Conservation (phyloP, 2,888 invertebrate genomes). For the Leptinotarsa peninsularis region DNA sequence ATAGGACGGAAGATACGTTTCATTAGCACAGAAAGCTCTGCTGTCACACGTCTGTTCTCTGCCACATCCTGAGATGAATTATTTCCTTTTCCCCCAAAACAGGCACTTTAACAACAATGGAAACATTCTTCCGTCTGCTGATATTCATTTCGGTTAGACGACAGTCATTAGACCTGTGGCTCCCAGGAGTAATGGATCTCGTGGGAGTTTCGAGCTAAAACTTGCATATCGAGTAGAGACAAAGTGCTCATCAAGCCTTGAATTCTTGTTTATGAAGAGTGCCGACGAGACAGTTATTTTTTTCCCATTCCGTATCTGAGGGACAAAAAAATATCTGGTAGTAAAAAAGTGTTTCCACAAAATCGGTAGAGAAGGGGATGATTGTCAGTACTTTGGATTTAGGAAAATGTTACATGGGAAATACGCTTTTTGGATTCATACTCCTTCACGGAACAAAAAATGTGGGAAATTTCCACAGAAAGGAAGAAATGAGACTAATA, state of each 20-base stretch:
- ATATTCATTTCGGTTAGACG: slow-evolving; percentile 2
- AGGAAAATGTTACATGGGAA: too few relatives aligned
- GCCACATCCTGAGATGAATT: slow-evolving; percentile 7
- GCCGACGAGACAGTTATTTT: background rate
- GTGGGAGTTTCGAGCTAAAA: background rate
- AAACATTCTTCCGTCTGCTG: slow-evolving; percentile 7
- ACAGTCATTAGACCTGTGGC: background rate
- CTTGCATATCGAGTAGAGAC: background rate
- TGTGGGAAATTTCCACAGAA: too few relatives aligned
- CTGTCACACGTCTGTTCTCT: slow-evolving; percentile 8
- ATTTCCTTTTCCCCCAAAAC: background rate
- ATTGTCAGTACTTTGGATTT: too few relatives aligned
- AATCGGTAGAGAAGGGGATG: too few relatives aligned
- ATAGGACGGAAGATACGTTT: background rate
- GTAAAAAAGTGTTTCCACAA: background rate
- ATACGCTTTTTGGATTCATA: too few relatives aligned
- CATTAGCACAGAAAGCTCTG: slow-evolving; percentile 7
- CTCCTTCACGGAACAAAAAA: too few relatives aligned
- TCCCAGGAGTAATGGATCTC: background rate
- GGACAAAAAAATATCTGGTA: background rate
- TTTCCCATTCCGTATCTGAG: background rate
- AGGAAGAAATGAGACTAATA: too few relatives aligned
- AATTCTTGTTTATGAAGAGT: background rate
- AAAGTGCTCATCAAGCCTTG: background rate
- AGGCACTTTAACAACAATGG: slow-evolving; percentile 6